Base-by-base conservation (phyloP, 2,113 vertebrate genomes). In the Cebus imitator region DNA sequence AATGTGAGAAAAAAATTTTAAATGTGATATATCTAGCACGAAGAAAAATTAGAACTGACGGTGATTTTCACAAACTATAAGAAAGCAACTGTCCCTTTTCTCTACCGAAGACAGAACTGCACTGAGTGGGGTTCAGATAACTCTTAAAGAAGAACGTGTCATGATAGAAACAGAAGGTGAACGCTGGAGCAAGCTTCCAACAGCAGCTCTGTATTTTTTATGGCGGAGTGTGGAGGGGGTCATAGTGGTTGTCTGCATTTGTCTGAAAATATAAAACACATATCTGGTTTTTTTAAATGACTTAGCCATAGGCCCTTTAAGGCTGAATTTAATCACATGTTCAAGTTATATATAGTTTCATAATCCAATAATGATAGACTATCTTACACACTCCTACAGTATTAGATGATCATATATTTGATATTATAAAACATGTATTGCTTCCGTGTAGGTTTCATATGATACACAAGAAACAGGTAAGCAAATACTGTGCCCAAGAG, bases 81-180 rank as follows among this genome's bases (percentile, higher is more conserved):
- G 73, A 64, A 84, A 61, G 68, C 30, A 32, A 30, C 2, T 40
- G 18, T 6, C 32, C n/a, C 55, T 70, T 84, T 43, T 2, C n/a
- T 10, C 21, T 8, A 27, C 45, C 25, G 48, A 23, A 25, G 78
- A 37, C 61, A 32, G 78, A 50, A 58, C 5, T 21, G 23, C 68
- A 86, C 72, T 9, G 3, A 12, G 21, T 5, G 12, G 3, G 16
- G 4, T 8, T 73, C 13, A 61, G 78, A 7, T 2, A 40, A 43
- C 57, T 61, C 57, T 16, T 1, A 52, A 21, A 75, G 58, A 57
- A 9, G 73, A 55, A 30, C 2, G 27, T 23, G 17, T 48, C 4
- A 0, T 12, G 4, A 40, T 16, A 9, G 5, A 5, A 40, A 64
- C 0, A 70, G 52, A 55, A 66, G 32, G 55, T 2, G 32, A 8